Base-by-base conservation (phyloP, 1,140 invertebrate genomes). In the Heliconius melpomene region DNA sequence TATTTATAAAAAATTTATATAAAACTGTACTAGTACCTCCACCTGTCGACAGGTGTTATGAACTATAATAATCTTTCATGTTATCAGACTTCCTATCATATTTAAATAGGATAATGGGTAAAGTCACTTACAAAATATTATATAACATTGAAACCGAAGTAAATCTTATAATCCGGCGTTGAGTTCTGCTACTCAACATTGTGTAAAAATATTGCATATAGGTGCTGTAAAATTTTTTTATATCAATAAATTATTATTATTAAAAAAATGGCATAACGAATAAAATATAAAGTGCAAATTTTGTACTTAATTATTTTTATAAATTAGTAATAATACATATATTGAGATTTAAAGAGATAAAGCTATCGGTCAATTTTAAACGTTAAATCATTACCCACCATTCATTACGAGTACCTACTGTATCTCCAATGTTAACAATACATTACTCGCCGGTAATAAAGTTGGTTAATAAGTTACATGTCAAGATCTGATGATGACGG, bases 401-500 rank as follows among this genome's bases (percentile, higher is more conserved):
- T 60, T 60, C 26, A 60, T 60, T 60, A 60, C 23, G 1, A 26
- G 57, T 60, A 60, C 57, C 26, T 3, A 66, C 60, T 16, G 60
- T 66, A 16, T 66, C 23, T 16, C 26, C 60, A 26, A 26, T 66
- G 23, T 66, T 66, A 66, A 66, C 60, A 29, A 46, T 38, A 66
- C 52, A 75, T 32, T n/a, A n/a, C 32, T 32, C 77, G 8, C 76
- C 73, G 77, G 66, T n/a, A 66, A 77, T 78, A 82, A 77, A 79
- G 66, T 79, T 57, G 50, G 73, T 16, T 82, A 82, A 82, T 82
- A 74, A 82, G 77, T 75, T 74, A 3, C 50, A 60, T 46, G 78
- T 77, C 77, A 79, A 66, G 57, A 74, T 74, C 26, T 77, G 79
- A 80, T 80, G 79, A 80, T 77, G 79, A 80, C 79, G 75, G 71